Conservation (phyloP, 2,797 vertebrate genomes). For the Xiphophorus birchmanni region DNA sequence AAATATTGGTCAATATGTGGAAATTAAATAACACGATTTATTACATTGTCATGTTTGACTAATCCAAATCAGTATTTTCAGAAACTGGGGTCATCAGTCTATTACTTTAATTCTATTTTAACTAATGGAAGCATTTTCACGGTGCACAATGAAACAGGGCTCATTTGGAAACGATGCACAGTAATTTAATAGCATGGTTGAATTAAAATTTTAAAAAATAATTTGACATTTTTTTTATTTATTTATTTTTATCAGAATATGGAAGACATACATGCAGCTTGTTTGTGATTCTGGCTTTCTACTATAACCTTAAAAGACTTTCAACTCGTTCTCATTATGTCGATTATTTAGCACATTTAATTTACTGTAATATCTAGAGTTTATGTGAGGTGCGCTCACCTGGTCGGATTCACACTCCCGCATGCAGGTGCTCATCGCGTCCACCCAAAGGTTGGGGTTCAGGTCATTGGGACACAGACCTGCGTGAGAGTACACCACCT, state of each 20-base stretch:
- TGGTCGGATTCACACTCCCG: constrained; percentile 93
- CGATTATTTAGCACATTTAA: neutral
- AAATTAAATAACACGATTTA: neutral
- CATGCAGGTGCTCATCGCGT: constrained; percentile 98
- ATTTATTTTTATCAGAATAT: neutral
- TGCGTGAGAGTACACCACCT: constrained; percentile 93
- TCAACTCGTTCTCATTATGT: neutral
- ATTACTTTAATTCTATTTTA: neutral
- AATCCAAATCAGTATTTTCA: neutral
- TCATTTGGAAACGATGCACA: neutral
- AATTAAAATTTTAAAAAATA: neutral
- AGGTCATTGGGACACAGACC: constrained; percentile 98
- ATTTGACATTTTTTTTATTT: neutral
- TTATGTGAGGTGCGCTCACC: constrained; percentile 80
- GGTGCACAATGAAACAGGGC: neutral
- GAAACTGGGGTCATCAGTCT: neutral
- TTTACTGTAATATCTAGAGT: neutral
- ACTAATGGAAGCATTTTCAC: neutral
- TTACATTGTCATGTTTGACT: neutral
- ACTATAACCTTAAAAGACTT: neutral
- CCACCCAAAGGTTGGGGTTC: constrained; percentile 99
- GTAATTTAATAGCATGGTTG: neutral
- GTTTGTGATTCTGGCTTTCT: neutral
- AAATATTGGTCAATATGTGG: neutral
- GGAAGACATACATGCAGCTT: neutral